phyloP scores from a whole-genome alignment of 2,797 vertebrate species.

The Harpia harpyja region DNA sequence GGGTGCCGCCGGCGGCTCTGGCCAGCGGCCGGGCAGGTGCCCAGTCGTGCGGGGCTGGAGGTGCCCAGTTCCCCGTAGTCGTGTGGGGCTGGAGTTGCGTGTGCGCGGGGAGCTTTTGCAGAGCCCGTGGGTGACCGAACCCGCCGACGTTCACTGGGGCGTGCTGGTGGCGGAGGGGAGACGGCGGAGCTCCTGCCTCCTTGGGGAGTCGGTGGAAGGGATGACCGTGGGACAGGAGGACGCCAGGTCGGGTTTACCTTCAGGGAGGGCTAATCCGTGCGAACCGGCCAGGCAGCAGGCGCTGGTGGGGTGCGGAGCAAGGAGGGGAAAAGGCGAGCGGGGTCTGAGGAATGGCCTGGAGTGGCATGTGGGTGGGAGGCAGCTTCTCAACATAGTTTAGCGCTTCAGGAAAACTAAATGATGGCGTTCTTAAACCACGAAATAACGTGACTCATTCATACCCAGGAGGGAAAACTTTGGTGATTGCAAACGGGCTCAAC shows the following conservation, averaged over 20 bases:
- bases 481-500: neutral
- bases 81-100: no score
- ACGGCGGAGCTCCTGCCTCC: neutral
- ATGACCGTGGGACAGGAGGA: neutral
- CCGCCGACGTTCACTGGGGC: no score
- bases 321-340: neutral
- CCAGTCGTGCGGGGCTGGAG: no score
- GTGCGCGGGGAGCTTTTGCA: no score
- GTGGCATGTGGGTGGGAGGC: neutral
- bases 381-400: rapidly evolving
- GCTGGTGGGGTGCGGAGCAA: neutral
- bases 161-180: neutral
- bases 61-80: no score
- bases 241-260: rapidly evolving
- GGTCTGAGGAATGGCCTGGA: neutral
- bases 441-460: rapidly evolving
- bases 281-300: neutral
- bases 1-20: neutral
- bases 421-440: rapidly evolving
- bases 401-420: rapidly evolving
- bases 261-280: rapidly evolving
- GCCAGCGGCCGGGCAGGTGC: neutral
- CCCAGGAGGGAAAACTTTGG: neutral
- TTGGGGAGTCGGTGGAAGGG: neutral
- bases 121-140: no score